Percentiles rank a stretch among this genome's conserved stretches.
These are phyloP conservation scores for Gasterosteus nipponicus DNA, from an alignment of 2,113 vertebrate species.

Conservation along the genomic window DNA sequence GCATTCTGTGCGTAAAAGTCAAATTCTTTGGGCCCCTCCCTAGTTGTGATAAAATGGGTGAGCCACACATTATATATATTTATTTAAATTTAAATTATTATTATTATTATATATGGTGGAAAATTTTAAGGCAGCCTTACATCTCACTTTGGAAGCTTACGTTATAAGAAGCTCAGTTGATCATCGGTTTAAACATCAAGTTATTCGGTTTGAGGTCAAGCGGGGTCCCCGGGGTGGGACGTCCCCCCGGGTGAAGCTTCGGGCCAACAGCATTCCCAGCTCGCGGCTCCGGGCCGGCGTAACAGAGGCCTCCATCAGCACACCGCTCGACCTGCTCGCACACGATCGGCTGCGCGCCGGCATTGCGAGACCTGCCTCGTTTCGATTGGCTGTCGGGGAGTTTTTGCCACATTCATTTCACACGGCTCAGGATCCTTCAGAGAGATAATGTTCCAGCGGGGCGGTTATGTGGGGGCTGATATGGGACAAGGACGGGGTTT, in stretches of 20 bases:
- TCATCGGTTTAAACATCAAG: not conserved
- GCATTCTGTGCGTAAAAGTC: not conserved
- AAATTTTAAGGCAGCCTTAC: not conserved
- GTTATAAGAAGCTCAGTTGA: not conserved
- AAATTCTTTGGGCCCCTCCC: not conserved
- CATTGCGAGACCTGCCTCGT: not conserved
- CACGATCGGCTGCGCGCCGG: slow-evolving; percentile 23
- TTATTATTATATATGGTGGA: not conserved
- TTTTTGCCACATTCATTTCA: slow-evolving; percentile 57
- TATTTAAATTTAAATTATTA: too few relatives aligned
- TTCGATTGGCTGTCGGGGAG: slow-evolving; percentile 42
- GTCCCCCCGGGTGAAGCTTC: slow-evolving; percentile 10
- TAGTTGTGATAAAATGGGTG: not conserved
- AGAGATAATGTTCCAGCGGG: slow-evolving; percentile 45
- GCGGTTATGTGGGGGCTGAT: slow-evolving; percentile 61
- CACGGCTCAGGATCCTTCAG: slow-evolving; percentile 70
- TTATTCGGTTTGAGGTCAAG: not conserved
- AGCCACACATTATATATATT: not conserved
- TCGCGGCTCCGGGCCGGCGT: slow-evolving; percentile 19
- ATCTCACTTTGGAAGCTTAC: not conserved
- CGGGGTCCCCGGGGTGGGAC: not conserved
- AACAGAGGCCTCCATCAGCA: slow-evolving; percentile 8
- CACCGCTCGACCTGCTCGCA: slow-evolving; percentile 9
- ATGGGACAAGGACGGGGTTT: slow-evolving; percentile 46
- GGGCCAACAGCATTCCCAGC: slow-evolving; percentile 20